Evolutionary conservation across 2,113 vertebrate species (phyloP), one percentile per base, ranked within the genome.

Genomic region (Heloderma charlesbogerti): DNA sequence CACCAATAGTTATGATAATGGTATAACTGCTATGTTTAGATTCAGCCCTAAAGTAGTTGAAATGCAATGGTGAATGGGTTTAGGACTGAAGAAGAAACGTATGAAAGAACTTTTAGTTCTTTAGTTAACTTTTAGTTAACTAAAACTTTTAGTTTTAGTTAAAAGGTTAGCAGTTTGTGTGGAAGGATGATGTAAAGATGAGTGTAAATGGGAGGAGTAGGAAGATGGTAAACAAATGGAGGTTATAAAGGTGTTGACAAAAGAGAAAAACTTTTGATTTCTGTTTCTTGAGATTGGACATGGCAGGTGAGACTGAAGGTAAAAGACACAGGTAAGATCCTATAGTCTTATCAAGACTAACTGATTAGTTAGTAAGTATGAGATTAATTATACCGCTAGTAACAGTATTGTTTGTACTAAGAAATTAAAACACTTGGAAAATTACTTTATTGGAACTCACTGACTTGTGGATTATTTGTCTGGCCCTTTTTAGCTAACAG

Each of bases 401-500:
- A 63, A 43, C 54, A 69, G 63, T 9, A 8, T 31, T 48, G 3
- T 2, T 66, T 67, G 60, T 69, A 67, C 27, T 67, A 78, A 71
- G 54, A 18, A 37, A 29, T 79, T 10, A 80, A 81, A 51, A 48
- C 45, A 15, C 9, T 0, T 31, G 22, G 8, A 45, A 67, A 51
- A 80, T 20, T 22, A 81, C 40, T 88, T 78, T 37, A 80, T n/a
- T 80, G 45, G 34, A 45, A 34, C 57, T 66, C 40, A 63, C 6
- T 31, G 18, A 37, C 15, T 22, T 84, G 18, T 34, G 2, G 27
- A 67, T 66, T 34, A 4, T 20, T 29, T 79, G 8, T 48, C 40
- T 82, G 25, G 29, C 43, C 75, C 25, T 45, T 60, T 71, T 85
- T 94, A 99, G 99, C 88, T 99, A 95, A 98, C 99, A 34, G 99